These are phyloP conservation scores for Oegoconia quadripuncta DNA, from an alignment of 2,888 invertebrate genomes.

Conservation along the genomic window DNA sequence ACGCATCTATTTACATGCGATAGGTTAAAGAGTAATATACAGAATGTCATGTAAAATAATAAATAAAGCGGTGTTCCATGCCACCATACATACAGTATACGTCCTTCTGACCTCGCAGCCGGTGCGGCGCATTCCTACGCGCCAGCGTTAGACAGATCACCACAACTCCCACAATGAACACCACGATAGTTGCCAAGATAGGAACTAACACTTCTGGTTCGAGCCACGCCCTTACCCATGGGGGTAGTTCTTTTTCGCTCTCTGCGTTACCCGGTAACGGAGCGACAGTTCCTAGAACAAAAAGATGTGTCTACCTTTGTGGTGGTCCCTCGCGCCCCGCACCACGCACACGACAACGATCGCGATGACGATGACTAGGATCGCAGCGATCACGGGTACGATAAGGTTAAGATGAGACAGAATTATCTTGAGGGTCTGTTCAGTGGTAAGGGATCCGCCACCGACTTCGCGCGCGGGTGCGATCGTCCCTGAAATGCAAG, in stretches of 20 bases:
- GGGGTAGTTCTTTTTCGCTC: constrained; percentile 74
- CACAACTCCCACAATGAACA: constrained; percentile 92
- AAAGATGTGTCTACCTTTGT: constrained; percentile 89
- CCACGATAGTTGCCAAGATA: constrained; percentile 92
- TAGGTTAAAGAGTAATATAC: constrained; percentile 8
- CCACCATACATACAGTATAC: constrained; percentile 85
- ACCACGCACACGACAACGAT: constrained; percentile 95
- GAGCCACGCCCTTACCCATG: constrained; percentile 92
- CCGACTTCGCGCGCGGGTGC: constrained; percentile 89
- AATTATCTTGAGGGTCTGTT: constrained; percentile 92
- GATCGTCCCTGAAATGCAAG: constrained; percentile 94
- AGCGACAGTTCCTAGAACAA: constrained; percentile 86
- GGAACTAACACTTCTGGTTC: constrained; percentile 95
- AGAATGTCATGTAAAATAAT: constrained; percentile 22
- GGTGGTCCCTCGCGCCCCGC: constrained; percentile 89
- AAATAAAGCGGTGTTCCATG: constrained; percentile 61
- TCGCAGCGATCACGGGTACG: constrained; percentile 94
- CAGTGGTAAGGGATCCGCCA: constrained; percentile 84
- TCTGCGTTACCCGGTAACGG: constrained; percentile 83
- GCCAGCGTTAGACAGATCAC: constrained; percentile 94
- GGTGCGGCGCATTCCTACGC: constrained; percentile 88
- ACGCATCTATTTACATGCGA: constrained; percentile 8
- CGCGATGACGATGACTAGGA: constrained; percentile 95
- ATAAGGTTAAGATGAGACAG: constrained; percentile 95
- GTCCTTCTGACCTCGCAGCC: constrained; percentile 90